Evolutionary conservation across 2,113 vertebrate genomes (phyloP), one percentile per base, ranked within the genome.

Genomic region (Pomatostomus ruficeps): DNA sequence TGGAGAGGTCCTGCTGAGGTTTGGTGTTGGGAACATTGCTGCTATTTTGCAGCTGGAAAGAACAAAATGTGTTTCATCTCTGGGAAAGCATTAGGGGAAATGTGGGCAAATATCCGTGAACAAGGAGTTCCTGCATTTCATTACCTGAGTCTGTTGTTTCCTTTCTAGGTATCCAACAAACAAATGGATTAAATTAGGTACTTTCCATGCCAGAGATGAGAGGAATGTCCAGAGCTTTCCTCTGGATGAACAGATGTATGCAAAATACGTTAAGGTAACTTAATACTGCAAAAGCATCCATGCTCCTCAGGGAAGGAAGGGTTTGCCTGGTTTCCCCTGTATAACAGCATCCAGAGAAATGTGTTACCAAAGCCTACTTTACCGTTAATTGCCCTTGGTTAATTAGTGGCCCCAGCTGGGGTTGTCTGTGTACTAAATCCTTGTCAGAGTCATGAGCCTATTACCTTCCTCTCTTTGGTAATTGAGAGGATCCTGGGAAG

Each of bases 171-270:
- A 99, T 93, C 99, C 99, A n/a, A 99, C 99, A 86, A 99, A 98
- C 97, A 99, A 99, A 89, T 99, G 99, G 99, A 98, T 99, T 89
- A 99, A 99, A 94, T 97, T 99, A 67, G 99, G 99, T 61, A 99
- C 99, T 79, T 99, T 99, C 92, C 99, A 99, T 88, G 99, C 98
- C 71, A 98, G 99, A 83, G 99, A 99, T 96, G 99, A 99, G 95
- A 98, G 99, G 43, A 99, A 98, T n/a, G 99, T 99, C 46, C 99
- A 99, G 97, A 99, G 99, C 94, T 99, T 99, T 96, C 99, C 99
- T 67, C 96, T 99, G 97, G 99, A 99, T 95, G 99, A 99, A 36
- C 99, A 99, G 97, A 99, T 99, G 97, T 99, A 99, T 94, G 99
- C 99, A 78, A 99, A 99, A 99, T 99, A 99, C 45, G 98, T 99